These are phyloP conservation scores for Ichneumoninae sp. DNA, from an alignment of 2,888 invertebrate species.

Conservation along the genomic window DNA sequence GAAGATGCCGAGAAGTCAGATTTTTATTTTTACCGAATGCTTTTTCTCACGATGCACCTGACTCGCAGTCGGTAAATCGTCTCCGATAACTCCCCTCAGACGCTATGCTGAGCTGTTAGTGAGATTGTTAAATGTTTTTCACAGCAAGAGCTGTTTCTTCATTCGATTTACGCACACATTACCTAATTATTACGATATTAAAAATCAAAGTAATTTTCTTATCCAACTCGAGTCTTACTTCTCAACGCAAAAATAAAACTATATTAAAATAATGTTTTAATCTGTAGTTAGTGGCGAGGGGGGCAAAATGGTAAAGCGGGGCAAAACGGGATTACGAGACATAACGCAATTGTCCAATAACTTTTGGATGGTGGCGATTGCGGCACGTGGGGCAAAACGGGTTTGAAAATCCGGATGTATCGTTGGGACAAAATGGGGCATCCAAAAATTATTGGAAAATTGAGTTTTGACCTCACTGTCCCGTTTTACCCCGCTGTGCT, in stretches of 20 bases:
- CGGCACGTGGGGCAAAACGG: too few species aligned
- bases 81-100: slow-evolving; percentile 3
- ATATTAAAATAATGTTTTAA: background rate
- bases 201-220: slow-evolving; percentile 15
- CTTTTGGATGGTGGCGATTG: too few species aligned
- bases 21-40: slow-evolving; percentile 37
- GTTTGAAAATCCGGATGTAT: too few species aligned
- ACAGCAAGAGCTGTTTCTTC: slow-evolving; percentile 31
- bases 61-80: slow-evolving; percentile 24
- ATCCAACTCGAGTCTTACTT: background rate
- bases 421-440: too few species aligned
- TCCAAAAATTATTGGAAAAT: too few species aligned
- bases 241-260: background rate
- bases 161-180: slow-evolving; percentile 35
- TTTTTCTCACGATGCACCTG: slow-evolving; percentile 69
- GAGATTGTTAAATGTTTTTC: slow-evolving; percentile 31
- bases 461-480: too few species aligned
- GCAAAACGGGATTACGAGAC: too few species aligned
- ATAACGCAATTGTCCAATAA: too few species aligned
- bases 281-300: background rate
- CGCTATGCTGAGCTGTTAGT: slow-evolving; percentile 13
- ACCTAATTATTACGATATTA: slow-evolving; percentile 65
- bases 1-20: slow-evolving; percentile 34
- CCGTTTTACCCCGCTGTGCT: too few species aligned
- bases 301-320: too few species aligned